These are phyloP conservation scores for Smutsia gigantea DNA, from an alignment of 2,797 vertebrate species.

Conservation along the genomic window DNA sequence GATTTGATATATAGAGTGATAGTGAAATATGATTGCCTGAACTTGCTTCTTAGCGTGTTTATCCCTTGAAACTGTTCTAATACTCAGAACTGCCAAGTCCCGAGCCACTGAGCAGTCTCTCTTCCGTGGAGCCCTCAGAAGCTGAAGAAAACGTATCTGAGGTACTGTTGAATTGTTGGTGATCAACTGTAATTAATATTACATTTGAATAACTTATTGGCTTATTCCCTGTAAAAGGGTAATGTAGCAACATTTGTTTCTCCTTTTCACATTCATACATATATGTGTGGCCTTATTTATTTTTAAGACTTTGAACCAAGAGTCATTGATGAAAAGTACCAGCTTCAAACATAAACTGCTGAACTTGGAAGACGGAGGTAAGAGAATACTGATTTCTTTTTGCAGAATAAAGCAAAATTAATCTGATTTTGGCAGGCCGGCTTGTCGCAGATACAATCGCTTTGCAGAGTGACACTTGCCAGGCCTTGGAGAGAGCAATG, in stretches of 20 bases:
- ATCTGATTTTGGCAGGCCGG: not conserved
- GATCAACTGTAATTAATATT: accelerated
- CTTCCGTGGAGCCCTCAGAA: not conserved
- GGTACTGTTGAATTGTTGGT: slow-evolving; percentile 64
- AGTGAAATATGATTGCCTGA: not conserved
- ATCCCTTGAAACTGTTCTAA: accelerated
- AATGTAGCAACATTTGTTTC: not conserved
- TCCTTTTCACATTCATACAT: not conserved
- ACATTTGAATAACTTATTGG: not conserved
- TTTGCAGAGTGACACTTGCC: not conserved
- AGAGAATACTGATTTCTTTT: not conserved
- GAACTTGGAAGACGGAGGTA: slow-evolving; percentile 58
- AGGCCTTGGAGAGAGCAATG: not conserved
- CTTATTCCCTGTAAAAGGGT: not conserved
- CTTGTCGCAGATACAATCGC: not conserved
- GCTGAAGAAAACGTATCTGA: not conserved
- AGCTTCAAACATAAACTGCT: slow-evolving; percentile 59
- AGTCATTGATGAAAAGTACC: not conserved
- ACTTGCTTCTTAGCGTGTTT: accelerated
- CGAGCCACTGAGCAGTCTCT: accelerated
- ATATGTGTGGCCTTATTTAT: not conserved
- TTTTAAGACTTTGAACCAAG: slow-evolving; percentile 53
- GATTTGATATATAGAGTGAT: not conserved
- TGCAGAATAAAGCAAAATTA: not conserved
- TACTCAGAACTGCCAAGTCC: not conserved